phyloP scores from a whole-genome alignment of 2,888 invertebrate species.

The Drosophila diplacantha region DNA sequence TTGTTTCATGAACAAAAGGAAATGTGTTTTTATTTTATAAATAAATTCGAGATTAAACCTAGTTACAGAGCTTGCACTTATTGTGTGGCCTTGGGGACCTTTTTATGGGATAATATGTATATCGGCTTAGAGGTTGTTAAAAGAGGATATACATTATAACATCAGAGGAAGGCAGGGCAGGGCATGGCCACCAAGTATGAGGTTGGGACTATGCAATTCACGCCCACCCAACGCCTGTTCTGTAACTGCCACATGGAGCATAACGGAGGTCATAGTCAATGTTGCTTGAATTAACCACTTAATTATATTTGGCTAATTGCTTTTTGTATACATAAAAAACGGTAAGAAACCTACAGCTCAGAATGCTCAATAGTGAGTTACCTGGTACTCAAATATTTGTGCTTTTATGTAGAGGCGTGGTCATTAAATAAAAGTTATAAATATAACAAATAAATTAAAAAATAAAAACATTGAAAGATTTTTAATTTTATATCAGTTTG shows the following conservation, averaged over 20 bases:
- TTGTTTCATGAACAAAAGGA: slow-evolving; percentile 60
- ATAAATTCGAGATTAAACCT: slow-evolving; percentile 62
- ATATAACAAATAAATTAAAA: not conserved
- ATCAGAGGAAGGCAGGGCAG: not conserved
- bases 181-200: no score
- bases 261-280: slow-evolving; percentile 3
- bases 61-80: not conserved
- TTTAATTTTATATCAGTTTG: not conserved
- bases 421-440: not conserved
- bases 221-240: not conserved
- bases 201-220: not conserved
- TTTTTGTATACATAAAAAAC: not conserved
- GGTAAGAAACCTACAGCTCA: no score
- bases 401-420: not conserved
- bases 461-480: no score
- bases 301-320: not conserved
- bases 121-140: not conserved
- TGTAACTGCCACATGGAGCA: not conserved
- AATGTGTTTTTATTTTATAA: slow-evolving; percentile 70
- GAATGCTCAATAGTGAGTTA: not conserved
- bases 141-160: not conserved
- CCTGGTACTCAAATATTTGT: not conserved
- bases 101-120: not conserved
- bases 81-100: not conserved
- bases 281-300: not conserved